Evolutionary conservation across 2,797 vertebrate species (phyloP).

Genomic region (Natrix natrix): DNA sequence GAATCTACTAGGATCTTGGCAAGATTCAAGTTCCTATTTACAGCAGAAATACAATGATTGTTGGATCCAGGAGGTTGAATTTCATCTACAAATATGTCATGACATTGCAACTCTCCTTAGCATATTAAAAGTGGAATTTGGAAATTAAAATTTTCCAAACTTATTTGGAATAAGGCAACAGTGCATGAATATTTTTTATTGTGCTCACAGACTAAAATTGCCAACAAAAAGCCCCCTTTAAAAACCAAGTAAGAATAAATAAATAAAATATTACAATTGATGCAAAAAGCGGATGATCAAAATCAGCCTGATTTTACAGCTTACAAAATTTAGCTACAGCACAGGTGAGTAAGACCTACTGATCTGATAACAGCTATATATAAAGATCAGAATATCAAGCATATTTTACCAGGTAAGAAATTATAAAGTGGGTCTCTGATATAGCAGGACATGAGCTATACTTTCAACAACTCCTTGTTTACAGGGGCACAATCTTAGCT

Average conservation of each 20-base stretch:
- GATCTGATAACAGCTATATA: background rate
- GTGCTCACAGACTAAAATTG: background rate
- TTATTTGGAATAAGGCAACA: background rate
- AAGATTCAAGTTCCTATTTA: background rate
- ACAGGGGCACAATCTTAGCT: no score
- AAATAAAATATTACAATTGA: background rate
- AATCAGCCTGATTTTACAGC: background rate
- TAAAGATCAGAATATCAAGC: no score
- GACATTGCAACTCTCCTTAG: background rate
- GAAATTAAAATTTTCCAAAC: background rate
- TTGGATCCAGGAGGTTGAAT: background rate
- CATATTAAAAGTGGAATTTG: background rate
- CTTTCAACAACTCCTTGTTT: no score
- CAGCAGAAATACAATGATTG: background rate
- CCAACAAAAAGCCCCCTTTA: background rate
- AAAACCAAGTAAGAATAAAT: background rate
- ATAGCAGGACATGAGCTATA: no score
- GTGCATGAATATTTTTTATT: background rate
- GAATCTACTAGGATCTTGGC: background rate
- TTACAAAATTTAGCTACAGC: no score
- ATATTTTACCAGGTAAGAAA: no score
- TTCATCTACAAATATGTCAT: background rate
- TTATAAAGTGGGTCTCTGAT: no score
- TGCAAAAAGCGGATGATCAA: background rate
- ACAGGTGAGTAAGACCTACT: background rate